Evolutionary conservation across 2,797 vertebrate genomes (phyloP).

Genomic region (Lacerta agilis): DNA sequence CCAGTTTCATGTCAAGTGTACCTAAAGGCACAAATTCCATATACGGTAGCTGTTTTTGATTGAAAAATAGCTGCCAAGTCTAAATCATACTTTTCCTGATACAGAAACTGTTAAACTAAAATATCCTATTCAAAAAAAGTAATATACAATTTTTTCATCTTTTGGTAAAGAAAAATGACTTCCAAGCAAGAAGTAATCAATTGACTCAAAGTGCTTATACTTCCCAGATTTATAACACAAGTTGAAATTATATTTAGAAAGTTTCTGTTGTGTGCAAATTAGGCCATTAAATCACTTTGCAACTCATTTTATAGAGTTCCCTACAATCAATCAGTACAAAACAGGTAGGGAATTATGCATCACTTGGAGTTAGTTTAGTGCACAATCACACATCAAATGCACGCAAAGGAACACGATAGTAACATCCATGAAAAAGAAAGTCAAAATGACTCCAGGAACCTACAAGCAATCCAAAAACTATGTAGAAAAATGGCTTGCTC

Average conservation of each 20-base stretch:
- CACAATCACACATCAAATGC: background rate
- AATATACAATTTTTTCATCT: background rate
- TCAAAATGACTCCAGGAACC: background rate
- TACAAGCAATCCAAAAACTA: background rate
- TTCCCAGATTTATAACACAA: slow-evolving; percentile 28
- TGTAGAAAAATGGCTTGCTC: background rate
- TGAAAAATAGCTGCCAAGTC: background rate
- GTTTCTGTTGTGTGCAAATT: slow-evolving; percentile 40
- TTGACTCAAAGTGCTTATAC: slow-evolving; percentile 25
- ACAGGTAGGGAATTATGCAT: slow-evolving; percentile 1
- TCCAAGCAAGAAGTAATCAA: slow-evolving; percentile 11
- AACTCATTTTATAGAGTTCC: slow-evolving; percentile 18
- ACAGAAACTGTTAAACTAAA: background rate
- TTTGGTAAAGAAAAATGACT: background rate
- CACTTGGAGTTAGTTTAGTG: slow-evolving; percentile 4
- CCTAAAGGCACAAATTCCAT: background rate
- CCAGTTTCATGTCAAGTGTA: background rate
- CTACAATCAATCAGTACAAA: slow-evolving; percentile 14
- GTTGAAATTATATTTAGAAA: slow-evolving; percentile 51
- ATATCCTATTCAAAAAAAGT: background rate
- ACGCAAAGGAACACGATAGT: background rate
- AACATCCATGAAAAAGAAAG: background rate
- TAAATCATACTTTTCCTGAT: background rate
- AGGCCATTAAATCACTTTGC: slow-evolving; percentile 33
- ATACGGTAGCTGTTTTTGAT: background rate